phyloP scores from a whole-genome alignment of 2,888 invertebrate species.

The Mimachlamys varia region DNA sequence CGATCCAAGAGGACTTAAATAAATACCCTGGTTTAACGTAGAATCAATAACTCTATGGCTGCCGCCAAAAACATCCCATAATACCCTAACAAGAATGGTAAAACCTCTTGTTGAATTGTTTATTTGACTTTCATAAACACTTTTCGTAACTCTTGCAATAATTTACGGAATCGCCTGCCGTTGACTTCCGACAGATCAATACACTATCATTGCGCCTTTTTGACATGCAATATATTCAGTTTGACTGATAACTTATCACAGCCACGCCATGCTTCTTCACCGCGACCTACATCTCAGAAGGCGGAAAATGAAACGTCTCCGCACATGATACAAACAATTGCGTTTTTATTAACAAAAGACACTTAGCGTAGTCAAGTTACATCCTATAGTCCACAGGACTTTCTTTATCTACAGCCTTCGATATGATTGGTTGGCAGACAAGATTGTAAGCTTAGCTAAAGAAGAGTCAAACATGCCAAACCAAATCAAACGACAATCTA shows the following conservation, averaged over 20 bases:
- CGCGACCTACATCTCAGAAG: background rate
- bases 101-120: background rate
- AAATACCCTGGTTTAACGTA: slow-evolving; percentile 4
- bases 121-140: slow-evolving; percentile 21
- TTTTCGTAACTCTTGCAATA: background rate
- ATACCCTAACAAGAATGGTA: background rate
- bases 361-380: background rate
- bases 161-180: background rate
- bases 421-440: slow-evolving; percentile 10
- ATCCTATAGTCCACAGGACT: background rate
- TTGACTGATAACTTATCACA: background rate
- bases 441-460: background rate
- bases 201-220: background rate
- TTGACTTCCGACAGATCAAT: background rate
- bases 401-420: background rate
- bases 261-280: background rate
- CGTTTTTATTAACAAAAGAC: background rate
- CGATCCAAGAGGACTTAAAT: slow-evolving; percentile 12
- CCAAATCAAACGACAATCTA: background rate
- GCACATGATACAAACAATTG: background rate
- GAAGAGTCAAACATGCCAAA: background rate
- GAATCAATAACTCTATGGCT: slow-evolving; percentile 2
- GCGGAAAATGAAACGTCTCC: background rate
- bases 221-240: slow-evolving; percentile 1
- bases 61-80: background rate